Base-by-base conservation (phyloP, 1,140 invertebrate species). In the Hypsibius dujardini region DNA sequence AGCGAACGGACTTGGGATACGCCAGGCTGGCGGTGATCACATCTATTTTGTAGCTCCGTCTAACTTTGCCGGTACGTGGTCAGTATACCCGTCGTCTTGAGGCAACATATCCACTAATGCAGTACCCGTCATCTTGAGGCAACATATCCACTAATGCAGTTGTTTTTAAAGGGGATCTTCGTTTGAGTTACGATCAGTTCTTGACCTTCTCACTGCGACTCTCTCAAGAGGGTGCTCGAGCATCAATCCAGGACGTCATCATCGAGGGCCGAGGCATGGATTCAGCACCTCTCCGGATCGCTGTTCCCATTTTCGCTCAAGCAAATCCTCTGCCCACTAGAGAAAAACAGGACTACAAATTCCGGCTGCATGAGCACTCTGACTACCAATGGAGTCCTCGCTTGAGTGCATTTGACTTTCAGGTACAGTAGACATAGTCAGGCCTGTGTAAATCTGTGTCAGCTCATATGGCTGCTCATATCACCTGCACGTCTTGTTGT, bases 101-200 rank as follows among this genome's bases (percentile, higher is more conserved):
- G 28, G 28, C 28, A 28, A 28, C 28, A 28, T 28, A 28, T 28
- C 28, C 28, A 28, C 28, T 28, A 28, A 28, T 28, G 28, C 28
- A 28, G 28, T 28, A 28, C 28, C 28, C 28, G 28, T 28, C 28
- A 28, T 28, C 28, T 28, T 28, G 28, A 28, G 28, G 28, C 28
- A 28, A 28, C 28, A 28, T 28, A 28, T 28, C 28, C 28, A 28
- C 28, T 28, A 28, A 28, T 28, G 28, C 28, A 28, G 28, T 28
- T 28, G 28, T 28, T 28, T 28, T 28, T 28, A 28, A 28, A 28
- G 28, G 92, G 0, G 92, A 98, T 81, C 92, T 95, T 77, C 81
- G 92, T 73, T 86, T 88, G 47, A 92, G 91, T 50, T 98, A 98
- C 79, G 96, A 96, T 80, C 91, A 95, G 75, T 84, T 90, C 72